Evolutionary conservation across 2,888 invertebrate species (phyloP).

Genomic region (Notodonta dromedarius): DNA sequence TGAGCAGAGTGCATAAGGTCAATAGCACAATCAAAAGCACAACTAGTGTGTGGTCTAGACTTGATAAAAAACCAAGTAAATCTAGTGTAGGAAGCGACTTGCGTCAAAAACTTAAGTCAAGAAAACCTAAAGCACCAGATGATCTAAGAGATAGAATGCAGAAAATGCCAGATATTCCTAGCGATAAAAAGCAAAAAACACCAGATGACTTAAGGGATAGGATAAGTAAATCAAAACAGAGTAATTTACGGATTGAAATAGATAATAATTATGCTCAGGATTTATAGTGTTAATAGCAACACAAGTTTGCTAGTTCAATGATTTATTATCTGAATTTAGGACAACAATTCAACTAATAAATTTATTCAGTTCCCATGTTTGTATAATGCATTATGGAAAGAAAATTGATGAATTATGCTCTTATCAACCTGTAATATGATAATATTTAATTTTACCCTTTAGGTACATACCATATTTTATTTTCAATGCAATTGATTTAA

Average conservation of each 20-base stretch:
- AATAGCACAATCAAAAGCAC: slow-evolving; percentile 58
- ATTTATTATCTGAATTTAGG: background rate
- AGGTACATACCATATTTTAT: too few relatives aligned
- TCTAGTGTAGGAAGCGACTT: slow-evolving; percentile 59
- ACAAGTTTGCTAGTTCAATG: slow-evolving; percentile 4
- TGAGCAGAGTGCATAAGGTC: slow-evolving; percentile 82
- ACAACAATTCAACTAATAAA: background rate
- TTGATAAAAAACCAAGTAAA: slow-evolving; percentile 63
- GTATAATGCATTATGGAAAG: background rate
- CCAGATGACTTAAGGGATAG: slow-evolving; percentile 66
- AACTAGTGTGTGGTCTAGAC: slow-evolving; percentile 84
- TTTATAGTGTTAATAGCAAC: slow-evolving; percentile 36
- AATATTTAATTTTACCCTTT: too few relatives aligned
- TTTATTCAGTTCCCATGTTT: background rate
- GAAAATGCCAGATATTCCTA: slow-evolving; percentile 62
- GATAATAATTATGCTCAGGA: slow-evolving; percentile 68
- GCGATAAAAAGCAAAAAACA: slow-evolving; percentile 57
- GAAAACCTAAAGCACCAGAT: slow-evolving; percentile 56
- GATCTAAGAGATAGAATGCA: slow-evolving; percentile 59
- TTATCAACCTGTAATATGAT: too few relatives aligned
- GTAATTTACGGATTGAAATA: slow-evolving; percentile 79
- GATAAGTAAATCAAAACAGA: slow-evolving; percentile 67
- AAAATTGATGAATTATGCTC: too few relatives aligned
- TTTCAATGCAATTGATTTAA: too few relatives aligned
- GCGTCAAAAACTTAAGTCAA: slow-evolving; percentile 66